Evolutionary conservation across 1,140 invertebrate genomes (phyloP).

Genomic region (Grapholita molesta): DNA sequence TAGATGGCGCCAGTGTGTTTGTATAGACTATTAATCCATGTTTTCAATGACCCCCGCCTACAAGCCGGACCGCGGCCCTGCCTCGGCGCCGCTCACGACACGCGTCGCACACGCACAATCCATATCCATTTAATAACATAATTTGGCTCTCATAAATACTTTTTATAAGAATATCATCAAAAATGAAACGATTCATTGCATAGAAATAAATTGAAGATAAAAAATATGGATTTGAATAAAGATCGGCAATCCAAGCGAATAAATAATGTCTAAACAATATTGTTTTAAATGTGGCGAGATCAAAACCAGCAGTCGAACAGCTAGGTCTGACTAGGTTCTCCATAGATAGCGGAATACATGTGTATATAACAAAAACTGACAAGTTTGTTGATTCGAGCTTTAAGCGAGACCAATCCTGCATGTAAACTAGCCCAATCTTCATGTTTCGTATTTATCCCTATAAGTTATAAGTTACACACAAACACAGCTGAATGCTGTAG

Average conservation of each 20-base stretch:
- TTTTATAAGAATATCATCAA: background rate
- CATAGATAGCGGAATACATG: background rate
- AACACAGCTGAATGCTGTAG: too few relatives aligned
- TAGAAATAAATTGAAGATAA: background rate
- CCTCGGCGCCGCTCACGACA: too few relatives aligned
- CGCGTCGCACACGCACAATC: background rate
- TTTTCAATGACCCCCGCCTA: too few relatives aligned
- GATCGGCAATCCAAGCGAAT: background rate
- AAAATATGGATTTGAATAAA: background rate
- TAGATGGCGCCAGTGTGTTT: too few relatives aligned
- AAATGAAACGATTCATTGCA: background rate
- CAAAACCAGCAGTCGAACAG: background rate
- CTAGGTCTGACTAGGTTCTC: background rate
- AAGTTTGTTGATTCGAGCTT: too few relatives aligned
- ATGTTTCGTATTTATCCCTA: too few relatives aligned
- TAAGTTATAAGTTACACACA: too few relatives aligned
- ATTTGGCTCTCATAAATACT: background rate
- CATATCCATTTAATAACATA: conserved; percentile 12
- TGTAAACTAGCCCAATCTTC: too few relatives aligned
- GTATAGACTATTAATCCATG: too few relatives aligned
- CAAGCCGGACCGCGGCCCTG: too few relatives aligned
- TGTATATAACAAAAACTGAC: too few relatives aligned
- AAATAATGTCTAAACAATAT: background rate
- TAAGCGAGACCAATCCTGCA: too few relatives aligned
- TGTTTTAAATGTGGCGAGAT: background rate